Evolutionary conservation across 2,888 invertebrate species (phyloP), one percentile per base, ranked within the genome.

Genomic region (Gandaritis pyraliata): DNA sequence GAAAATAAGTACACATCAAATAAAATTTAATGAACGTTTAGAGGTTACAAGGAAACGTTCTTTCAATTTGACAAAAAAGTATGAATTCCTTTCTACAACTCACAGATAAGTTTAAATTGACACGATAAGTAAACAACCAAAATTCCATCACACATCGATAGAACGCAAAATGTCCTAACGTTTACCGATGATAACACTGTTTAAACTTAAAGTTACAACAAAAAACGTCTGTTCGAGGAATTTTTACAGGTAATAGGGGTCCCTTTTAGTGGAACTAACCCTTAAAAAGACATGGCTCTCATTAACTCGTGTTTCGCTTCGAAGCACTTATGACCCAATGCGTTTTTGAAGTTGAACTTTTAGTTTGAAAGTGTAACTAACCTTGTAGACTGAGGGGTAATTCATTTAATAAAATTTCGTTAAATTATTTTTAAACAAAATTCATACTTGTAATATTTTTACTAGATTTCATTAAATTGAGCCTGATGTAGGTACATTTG

Each of bases 111-210:
- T 45, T 38, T 13, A 49, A 64, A 57, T 68, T 64, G 52, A 68
- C 72, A 70, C 15, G 43, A 68, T 66, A 64, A 60, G 69, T 63
- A 73, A 74, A 75, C 61, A 71, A 63, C 30, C 51, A 41, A 68
- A 72, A 77, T 69, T 69, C 68, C 60, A 61, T 61, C 54, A 68
- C 60, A 61, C 56, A 70, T 75, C 72, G 69, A 74, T 70, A 67
- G 68, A 77, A 76, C 72, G 74, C 76, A 76, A 78, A n/a, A 81
- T 77, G 72, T 66, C 65, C 51, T 64, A 70, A 71, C 67, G 63
- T 75, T 75, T 78, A 70, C 70, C 67, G 62, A 70, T 65, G 80
- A 77, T 79, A 80, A 74, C 72, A 52, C 55, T 57, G 69, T 77
- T 77, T 74, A 75, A 70, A 68, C 58, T 36, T 16, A 18, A 49